Percentiles rank a stretch among this genome's conserved stretches.
phyloP scores from a whole-genome alignment of 2,888 invertebrate genomes.

The Stenurella melanura region DNA sequence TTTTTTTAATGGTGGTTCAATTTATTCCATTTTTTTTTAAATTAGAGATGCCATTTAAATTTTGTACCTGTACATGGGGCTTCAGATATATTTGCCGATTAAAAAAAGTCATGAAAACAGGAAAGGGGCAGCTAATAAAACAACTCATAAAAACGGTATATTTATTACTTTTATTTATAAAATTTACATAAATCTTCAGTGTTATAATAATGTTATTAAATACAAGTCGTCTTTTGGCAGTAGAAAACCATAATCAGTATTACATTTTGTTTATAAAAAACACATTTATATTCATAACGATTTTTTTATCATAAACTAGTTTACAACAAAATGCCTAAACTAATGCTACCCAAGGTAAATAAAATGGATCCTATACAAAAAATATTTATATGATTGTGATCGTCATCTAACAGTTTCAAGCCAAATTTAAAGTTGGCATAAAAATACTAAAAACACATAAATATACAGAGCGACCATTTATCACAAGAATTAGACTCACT shows the following conservation, averaged over 20 bases:
- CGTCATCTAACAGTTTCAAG: slow-evolving; percentile 6
- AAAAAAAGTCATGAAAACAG: background rate
- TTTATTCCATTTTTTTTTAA: too few relatives aligned
- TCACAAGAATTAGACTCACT: slow-evolving; percentile 33
- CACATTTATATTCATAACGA: slow-evolving; percentile 25
- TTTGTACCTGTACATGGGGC: too few relatives aligned
- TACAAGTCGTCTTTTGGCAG: slow-evolving; percentile 44
- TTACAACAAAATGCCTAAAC: slow-evolving; percentile 21
- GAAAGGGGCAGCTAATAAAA: background rate
- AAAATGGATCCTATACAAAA: slow-evolving; percentile 15
- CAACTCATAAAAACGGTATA: slow-evolving; percentile 36
- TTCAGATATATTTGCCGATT: too few relatives aligned
- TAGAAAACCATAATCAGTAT: slow-evolving; percentile 45
- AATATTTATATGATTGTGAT: slow-evolving; percentile 19
- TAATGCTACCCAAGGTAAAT: slow-evolving; percentile 10
- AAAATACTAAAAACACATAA: slow-evolving; percentile 9
- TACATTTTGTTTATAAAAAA: slow-evolving; percentile 28
- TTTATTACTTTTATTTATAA: slow-evolving; percentile 42
- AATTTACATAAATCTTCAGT: slow-evolving; percentile 41
- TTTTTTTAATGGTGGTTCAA: too few relatives aligned
- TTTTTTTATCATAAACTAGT: slow-evolving; percentile 19
- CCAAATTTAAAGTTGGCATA: background rate
- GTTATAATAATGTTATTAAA: slow-evolving; percentile 27
- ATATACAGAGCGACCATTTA: slow-evolving; percentile 14
- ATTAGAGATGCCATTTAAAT: too few relatives aligned